Conservation (phyloP, 2,113 vertebrate species). For the Axis porcinus region DNA sequence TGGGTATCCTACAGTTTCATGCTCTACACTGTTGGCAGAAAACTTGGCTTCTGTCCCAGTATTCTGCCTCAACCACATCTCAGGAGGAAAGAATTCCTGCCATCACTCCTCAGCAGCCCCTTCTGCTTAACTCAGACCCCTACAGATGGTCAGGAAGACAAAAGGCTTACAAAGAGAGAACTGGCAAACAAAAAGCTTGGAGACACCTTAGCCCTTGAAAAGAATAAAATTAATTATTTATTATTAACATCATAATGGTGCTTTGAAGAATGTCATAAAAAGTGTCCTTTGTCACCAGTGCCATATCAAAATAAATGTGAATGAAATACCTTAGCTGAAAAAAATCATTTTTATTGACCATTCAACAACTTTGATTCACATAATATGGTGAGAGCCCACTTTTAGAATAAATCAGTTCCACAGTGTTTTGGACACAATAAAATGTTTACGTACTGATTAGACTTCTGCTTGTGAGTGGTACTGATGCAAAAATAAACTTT, state of each 20-base stretch:
- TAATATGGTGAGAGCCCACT: background rate
- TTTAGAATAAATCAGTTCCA: slow-evolving; percentile 18
- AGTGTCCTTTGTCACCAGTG: background rate
- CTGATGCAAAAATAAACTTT: background rate
- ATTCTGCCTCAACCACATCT: slow-evolving; percentile 25
- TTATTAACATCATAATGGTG: slow-evolving; percentile 49
- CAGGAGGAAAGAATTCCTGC: slow-evolving; percentile 45
- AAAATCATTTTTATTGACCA: slow-evolving; percentile 32
- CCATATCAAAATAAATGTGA: background rate
- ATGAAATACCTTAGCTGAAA: slow-evolving; percentile 28
- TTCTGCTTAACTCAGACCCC: slow-evolving; percentile 39
- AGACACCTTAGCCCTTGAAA: slow-evolving; percentile 4
- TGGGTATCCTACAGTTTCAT: background rate
- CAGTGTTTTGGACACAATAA: background rate
- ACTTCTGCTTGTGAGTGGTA: background rate
- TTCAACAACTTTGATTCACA: background rate
- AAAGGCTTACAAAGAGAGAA: slow-evolving; percentile 41
- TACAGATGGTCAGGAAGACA: slow-evolving; percentile 11
- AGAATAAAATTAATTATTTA: slow-evolving; percentile 34
- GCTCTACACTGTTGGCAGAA: background rate
- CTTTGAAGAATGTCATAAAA: slow-evolving; percentile 25
- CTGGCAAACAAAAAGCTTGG: slow-evolving; percentile 15
- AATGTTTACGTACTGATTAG: background rate
- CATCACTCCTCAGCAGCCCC: background rate
- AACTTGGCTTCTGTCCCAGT: slow-evolving; percentile 35